These are phyloP conservation scores for Xanthia icteritia DNA, from an alignment of 2,888 invertebrate genomes.

Conservation along the genomic window DNA sequence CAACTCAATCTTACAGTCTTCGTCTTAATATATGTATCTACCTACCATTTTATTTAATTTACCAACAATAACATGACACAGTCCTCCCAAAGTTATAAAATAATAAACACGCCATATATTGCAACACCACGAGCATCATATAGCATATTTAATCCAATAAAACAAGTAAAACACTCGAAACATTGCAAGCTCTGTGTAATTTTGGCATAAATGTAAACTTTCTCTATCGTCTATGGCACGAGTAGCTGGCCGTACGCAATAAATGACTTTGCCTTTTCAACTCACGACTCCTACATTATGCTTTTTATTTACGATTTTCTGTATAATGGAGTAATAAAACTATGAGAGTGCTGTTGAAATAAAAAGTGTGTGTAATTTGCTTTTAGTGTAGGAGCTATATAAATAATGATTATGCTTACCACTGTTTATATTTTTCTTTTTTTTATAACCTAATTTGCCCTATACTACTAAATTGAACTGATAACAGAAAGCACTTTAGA, in stretches of 20 bases:
- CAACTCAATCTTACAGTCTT: too few relatives aligned
- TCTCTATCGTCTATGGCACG: conserved; percentile 48
- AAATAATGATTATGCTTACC: not conserved
- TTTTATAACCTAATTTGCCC: not conserved
- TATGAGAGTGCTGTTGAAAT: conserved; percentile 3
- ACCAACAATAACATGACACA: not conserved
- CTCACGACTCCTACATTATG: conserved; percentile 25
- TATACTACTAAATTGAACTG: too few relatives aligned
- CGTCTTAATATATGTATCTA: not conserved
- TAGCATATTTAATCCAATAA: conserved; percentile 53
- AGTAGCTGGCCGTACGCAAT: conserved; percentile 49
- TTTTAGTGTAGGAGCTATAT: not conserved
- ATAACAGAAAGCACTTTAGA: too few relatives aligned
- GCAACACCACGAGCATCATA: conserved; percentile 22
- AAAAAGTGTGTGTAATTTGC: conserved; percentile 3
- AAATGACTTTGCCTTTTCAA: conserved; percentile 51
- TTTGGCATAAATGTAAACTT: conserved; percentile 57
- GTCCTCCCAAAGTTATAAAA: not conserved
- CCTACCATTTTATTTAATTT: not conserved
- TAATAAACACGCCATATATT: conserved; percentile 24
- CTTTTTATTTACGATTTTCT: conserved; percentile 39
- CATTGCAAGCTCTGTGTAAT: conserved; percentile 55
- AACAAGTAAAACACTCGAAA: conserved; percentile 57
- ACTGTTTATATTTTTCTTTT: not conserved
- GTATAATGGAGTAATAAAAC: conserved; percentile 22